Evolutionary conservation across 2,797 vertebrate genomes (phyloP).

Genomic region (Clarias fuscus): DNA sequence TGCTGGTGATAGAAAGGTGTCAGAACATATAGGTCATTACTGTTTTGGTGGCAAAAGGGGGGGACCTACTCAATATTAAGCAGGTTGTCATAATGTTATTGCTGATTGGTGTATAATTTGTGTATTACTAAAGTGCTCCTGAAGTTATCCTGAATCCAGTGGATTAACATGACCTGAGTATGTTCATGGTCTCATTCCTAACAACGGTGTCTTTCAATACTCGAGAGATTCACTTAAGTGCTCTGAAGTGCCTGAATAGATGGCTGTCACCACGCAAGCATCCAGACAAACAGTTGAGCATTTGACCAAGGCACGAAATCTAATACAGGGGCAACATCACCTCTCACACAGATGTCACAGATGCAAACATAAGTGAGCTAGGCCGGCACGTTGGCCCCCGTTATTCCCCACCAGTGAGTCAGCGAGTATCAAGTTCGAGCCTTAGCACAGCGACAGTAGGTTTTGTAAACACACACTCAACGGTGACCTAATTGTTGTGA

Average conservation of each 20-base stretch:
- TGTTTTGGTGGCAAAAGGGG: too few relatives aligned
- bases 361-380: slow-evolving; percentile 45
- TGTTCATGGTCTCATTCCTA: neutral
- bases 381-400: slow-evolving; percentile 31
- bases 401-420: slow-evolving; percentile 43
- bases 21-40: too few relatives aligned
- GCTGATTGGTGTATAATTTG: too few relatives aligned
- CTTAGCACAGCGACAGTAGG: slow-evolving; percentile 34
- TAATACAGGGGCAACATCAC: slow-evolving; percentile 53
- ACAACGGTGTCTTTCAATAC: neutral
- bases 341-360: slow-evolving; percentile 41
- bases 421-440: slow-evolving; percentile 53
- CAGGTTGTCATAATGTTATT: too few relatives aligned
- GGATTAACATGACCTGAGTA: neutral
- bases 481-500: slow-evolving; percentile 76
- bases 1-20: too few relatives aligned
- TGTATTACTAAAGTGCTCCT: neutral
- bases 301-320: slow-evolving; percentile 63
- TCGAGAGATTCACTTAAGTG: neutral
- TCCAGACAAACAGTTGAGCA: slow-evolving; percentile 57
- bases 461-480: slow-evolving; percentile 59
- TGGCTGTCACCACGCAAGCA: slow-evolving; percentile 10
- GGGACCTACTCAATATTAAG: too few relatives aligned
- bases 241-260: slow-evolving; percentile 8
- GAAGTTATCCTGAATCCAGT: neutral